Conservation (phyloP, 2,888 invertebrate genomes). For the Harpalus rufipes region DNA sequence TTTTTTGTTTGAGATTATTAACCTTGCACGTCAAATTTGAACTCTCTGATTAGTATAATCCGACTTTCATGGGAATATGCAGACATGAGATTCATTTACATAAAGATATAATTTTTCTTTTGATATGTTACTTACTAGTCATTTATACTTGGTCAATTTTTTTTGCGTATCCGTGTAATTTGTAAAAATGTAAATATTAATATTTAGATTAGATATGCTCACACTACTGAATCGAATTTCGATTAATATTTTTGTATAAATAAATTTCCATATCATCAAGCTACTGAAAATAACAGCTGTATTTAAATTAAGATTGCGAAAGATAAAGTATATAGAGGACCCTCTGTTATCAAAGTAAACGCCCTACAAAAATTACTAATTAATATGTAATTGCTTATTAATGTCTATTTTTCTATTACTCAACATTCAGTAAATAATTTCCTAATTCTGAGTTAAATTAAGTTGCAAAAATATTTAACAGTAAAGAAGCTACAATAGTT, state of each 20-base stretch:
- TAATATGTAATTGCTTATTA: no score
- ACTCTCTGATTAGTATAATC: constrained; percentile 49
- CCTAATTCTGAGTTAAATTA: no score
- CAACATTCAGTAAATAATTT: no score
- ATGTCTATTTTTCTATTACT: no score
- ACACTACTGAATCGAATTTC: background rate
- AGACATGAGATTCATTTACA: constrained; percentile 7
- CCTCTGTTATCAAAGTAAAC: no score
- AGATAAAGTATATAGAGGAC: no score
- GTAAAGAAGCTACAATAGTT: no score
- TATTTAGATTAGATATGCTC: background rate
- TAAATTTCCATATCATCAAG: no score
- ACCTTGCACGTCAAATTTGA: constrained; percentile 42
- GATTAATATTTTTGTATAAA: background rate
- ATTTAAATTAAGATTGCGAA: no score
- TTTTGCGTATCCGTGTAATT: background rate
- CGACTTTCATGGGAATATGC: constrained; percentile 36
- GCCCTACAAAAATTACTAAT: no score
- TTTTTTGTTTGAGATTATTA: constrained; percentile 36
- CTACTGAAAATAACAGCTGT: no score
- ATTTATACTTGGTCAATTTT: constrained; percentile 6
- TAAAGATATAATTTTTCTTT: constrained; percentile 3
- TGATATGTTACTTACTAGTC: background rate
- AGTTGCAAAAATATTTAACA: no score
- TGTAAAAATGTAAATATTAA: background rate